A percentile compares a stretch with the other conserved stretches of the same genome.
Conservation (phyloP, 2,888 invertebrate genomes). For the Plusia festucae region DNA sequence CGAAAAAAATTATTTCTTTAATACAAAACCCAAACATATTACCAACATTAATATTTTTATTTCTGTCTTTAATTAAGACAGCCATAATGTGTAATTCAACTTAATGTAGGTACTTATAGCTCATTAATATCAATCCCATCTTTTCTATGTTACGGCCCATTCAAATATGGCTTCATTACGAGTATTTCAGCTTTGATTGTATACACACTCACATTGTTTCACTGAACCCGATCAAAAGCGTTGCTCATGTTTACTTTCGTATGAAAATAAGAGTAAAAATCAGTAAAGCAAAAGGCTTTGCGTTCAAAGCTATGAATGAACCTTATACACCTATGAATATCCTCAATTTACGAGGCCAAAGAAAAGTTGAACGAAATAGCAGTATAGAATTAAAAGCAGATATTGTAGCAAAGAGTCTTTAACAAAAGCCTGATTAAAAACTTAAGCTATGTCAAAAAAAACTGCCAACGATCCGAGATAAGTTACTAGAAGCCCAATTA, state of each 20-base stretch:
- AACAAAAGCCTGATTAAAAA: no score
- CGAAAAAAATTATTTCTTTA: no score
- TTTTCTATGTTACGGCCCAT: neutral
- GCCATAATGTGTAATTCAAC: neutral
- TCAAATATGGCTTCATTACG: neutral
- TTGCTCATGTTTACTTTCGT: neutral
- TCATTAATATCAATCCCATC: neutral
- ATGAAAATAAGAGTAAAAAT: constrained; percentile 6
- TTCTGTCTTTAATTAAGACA: no score
- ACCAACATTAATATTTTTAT: no score
- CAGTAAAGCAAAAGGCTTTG: constrained; percentile 1
- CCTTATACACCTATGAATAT: neutral
- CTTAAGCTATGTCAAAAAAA: no score
- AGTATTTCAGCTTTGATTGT: constrained; percentile 2
- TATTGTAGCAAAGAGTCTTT: no score
- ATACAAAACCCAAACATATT: no score
- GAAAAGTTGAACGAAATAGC: neutral
- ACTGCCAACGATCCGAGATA: no score
- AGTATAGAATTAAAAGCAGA: neutral
- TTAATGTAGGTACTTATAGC: neutral
- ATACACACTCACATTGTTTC: neutral
- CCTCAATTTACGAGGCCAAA: neutral
- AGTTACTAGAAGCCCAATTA: no score
- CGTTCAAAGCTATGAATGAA: neutral
- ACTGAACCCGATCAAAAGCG: neutral